Percentiles rank a stretch among this genome's conserved stretches.
These are phyloP conservation scores for Rhodinocichla rosea DNA, from an alignment of 2,113 vertebrate genomes.

Conservation along the genomic window DNA sequence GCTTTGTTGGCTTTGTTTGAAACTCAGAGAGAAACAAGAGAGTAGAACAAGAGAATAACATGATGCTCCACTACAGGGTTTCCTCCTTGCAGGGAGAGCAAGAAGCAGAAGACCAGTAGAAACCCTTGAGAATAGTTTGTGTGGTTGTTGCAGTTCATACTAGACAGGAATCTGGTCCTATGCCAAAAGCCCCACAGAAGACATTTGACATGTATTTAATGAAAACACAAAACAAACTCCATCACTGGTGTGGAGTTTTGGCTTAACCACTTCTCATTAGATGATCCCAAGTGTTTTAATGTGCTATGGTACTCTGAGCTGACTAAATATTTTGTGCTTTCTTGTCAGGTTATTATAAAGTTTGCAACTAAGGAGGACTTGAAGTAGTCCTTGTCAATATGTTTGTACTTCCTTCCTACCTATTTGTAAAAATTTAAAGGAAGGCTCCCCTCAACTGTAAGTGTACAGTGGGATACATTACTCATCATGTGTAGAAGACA, in stretches of 20 bases:
- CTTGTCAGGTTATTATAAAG: neutral
- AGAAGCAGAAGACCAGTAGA: neutral
- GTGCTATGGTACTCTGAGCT: neutral
- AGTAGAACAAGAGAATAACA: neutral
- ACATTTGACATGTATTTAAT: neutral
- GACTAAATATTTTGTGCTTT: neutral
- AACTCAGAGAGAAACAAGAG: neutral
- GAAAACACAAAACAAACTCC: neutral
- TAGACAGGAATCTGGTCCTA: neutral
- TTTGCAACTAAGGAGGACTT: neutral
- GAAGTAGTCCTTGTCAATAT: neutral
- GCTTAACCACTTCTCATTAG: neutral
- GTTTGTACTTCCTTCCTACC: neutral
- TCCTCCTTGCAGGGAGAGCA: neutral
- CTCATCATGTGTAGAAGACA: neutral
- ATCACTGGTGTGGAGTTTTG: neutral
- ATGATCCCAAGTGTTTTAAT: neutral
- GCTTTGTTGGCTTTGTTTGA: neutral
- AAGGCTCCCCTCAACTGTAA: neutral
- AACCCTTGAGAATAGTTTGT: neutral
- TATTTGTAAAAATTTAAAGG: neutral
- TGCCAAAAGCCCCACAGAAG: neutral
- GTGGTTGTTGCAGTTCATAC: neutral
- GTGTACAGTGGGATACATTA: neutral
- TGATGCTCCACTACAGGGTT: neutral